These are phyloP conservation scores for Pelusios castaneus DNA, from an alignment of 2,113 vertebrate genomes.

Conservation along the genomic window DNA sequence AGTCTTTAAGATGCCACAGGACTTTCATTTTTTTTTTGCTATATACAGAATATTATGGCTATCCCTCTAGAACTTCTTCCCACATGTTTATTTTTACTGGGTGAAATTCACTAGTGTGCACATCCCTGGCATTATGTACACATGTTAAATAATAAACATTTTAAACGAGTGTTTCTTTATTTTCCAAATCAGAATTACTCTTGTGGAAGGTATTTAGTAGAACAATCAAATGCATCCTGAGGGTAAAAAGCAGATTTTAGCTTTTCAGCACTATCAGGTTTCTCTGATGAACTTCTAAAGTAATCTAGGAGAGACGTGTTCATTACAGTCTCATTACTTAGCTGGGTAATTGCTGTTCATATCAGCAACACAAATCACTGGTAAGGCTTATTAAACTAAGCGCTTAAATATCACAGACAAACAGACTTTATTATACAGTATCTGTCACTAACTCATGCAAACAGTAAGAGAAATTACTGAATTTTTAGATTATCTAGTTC, in stretches of 20 bases:
- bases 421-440: constrained; percentile 56
- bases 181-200: neutral
- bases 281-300: constrained; percentile 56
- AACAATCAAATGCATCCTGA: neutral
- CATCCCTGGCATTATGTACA: neutral
- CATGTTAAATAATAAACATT: neutral
- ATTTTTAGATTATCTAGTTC: constrained; percentile 49
- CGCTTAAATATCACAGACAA: constrained; percentile 71
- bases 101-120: neutral
- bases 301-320: constrained; percentile 71
- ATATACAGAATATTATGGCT: too few relatives aligned
- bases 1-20: too few relatives aligned
- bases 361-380: constrained; percentile 77
- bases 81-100: neutral
- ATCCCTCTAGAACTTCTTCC: too few relatives aligned
- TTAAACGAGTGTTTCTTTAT: neutral
- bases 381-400: constrained; percentile 74
- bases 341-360: constrained; percentile 74
- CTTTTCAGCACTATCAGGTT: constrained; percentile 51
- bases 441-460: constrained; percentile 67
- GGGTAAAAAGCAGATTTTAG: neutral
- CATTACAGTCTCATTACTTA: constrained; percentile 78
- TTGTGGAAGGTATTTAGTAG: neutral
- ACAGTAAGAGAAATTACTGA: constrained; percentile 59
- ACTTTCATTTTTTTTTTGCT: too few relatives aligned